phyloP scores from a whole-genome alignment of 2,888 invertebrate genomes.

The Acanthosepion pharaonis region DNA sequence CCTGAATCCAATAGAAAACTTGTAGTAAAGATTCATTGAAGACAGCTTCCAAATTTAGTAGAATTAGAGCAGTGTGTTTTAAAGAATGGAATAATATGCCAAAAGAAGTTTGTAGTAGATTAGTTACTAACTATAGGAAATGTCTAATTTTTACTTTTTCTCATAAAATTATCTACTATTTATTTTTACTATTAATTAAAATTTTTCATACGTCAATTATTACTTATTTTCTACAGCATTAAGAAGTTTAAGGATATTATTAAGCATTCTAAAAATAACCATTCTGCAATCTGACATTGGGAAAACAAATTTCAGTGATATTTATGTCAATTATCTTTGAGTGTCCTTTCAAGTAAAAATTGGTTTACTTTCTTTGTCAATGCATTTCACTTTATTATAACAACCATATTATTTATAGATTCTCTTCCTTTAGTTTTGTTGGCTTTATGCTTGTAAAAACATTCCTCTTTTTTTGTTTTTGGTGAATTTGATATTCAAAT shows the following conservation, averaged over 20 bases:
- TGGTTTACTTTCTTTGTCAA: neutral
- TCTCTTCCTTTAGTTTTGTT: neutral
- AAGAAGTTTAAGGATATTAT: neutral
- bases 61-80: too few species aligned
- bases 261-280: neutral
- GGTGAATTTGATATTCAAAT: neutral
- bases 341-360: neutral
- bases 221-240: neutral
- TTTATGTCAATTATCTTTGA: neutral
- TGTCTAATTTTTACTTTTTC: too few species aligned
- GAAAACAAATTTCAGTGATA: neutral
- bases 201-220: too few species aligned
- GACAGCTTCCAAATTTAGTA: too few species aligned
- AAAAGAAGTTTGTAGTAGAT: too few species aligned
- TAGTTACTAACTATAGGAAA: too few species aligned
- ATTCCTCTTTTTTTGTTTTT: neutral
- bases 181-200: too few species aligned
- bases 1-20: too few species aligned
- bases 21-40: too few species aligned
- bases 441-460: neutral
- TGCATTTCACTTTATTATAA: neutral
- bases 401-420: neutral
- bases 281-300: neutral
- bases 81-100: too few species aligned
- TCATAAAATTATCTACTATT: too few species aligned